Evolutionary conservation across 2,888 invertebrate genomes (phyloP), one percentile per base, ranked within the genome.

Genomic region (Calameuta pallipes): DNA sequence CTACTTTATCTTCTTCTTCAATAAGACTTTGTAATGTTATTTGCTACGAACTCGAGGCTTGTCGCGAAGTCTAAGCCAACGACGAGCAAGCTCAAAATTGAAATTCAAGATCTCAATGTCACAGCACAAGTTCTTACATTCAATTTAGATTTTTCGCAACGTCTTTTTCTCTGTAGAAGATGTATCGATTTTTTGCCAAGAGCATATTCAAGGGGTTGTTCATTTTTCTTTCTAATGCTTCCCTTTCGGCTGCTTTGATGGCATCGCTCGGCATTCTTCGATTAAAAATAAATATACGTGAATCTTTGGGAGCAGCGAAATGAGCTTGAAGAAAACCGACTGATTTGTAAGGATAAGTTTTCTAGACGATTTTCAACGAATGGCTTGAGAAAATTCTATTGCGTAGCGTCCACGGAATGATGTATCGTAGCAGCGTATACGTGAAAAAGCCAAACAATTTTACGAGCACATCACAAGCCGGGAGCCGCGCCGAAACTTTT

Each of bases 291-390:
- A 56, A 23, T 56, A 9, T 23, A 56, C 56, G 56, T 23, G 23
- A 56, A 23, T 23, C 23, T 56, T 56, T 56, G 23, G 56, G 23
- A 56, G 56, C 56, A 56, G 23, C 23, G 56, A 9, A 23, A 56
- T 23, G 23, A 56, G 23, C 56, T 56, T 23, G 83, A 80, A 84
- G 82, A 80, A 75, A 68, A 73, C 68, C 77, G 86, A 86, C 86
- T 86, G 86, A 86, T 83, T 85, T 74, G 15, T 86, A 86, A 56
- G 79, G 74, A 85, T 86, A 86, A 85, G 86, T 85, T 86, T 85
- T 85, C 80, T 86, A 85, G 83, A 82, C 85, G 81, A 85, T 85
- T 86, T 86, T 82, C 83, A 82, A 86, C 81, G 80, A 81, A 85
- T 80, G 81, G 80, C 82, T 81, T 83, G 69, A 69, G 37, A 77